Evolutionary conservation across 2,113 vertebrate species (phyloP).

Genomic region (Plectropomus leopardus): DNA sequence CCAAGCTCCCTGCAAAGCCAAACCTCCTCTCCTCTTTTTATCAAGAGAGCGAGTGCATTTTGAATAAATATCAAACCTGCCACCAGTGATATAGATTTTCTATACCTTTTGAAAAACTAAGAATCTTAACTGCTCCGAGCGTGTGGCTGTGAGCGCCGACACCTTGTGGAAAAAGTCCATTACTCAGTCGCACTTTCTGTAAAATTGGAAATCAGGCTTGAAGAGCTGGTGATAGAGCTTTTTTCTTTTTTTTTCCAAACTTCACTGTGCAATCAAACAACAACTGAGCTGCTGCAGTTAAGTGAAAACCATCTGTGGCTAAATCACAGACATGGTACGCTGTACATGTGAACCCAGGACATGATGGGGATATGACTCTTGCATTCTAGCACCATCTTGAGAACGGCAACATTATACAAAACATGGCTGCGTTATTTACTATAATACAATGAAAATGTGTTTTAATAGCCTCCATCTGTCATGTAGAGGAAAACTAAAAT

Average conservation of each 20-base stretch:
- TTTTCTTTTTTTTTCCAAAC: background rate
- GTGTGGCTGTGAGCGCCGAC: slow-evolving; percentile 30
- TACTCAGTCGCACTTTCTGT: slow-evolving; percentile 35
- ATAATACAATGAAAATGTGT: slow-evolving; percentile 64
- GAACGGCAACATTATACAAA: slow-evolving; percentile 34
- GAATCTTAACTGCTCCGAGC: slow-evolving; percentile 43
- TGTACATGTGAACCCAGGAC: slow-evolving; percentile 9
- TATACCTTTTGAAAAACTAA: slow-evolving; percentile 48
- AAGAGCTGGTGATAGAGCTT: slow-evolving; percentile 31
- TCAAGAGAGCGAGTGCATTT: slow-evolving; percentile 43
- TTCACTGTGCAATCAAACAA: slow-evolving; percentile 42
- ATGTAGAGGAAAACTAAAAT: slow-evolving; percentile 51
- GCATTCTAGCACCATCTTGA: slow-evolving; percentile 14
- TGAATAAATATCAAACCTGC: slow-evolving; percentile 65
- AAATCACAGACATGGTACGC: background rate
- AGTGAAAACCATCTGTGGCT: background rate
- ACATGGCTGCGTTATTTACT: slow-evolving; percentile 54
- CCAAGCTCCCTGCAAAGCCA: slow-evolving; percentile 62
- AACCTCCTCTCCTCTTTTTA: slow-evolving; percentile 43
- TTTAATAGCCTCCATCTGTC: slow-evolving; percentile 70
- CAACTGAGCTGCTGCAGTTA: slow-evolving; percentile 4
- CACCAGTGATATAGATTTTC: slow-evolving; percentile 60
- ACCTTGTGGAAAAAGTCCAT: slow-evolving; percentile 52
- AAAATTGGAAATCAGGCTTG: slow-evolving; percentile 45
- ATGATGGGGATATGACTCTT: slow-evolving; percentile 17